These are phyloP conservation scores for Orchesella cincta DNA, from an alignment of 1,140 invertebrate species.

Conservation along the genomic window DNA sequence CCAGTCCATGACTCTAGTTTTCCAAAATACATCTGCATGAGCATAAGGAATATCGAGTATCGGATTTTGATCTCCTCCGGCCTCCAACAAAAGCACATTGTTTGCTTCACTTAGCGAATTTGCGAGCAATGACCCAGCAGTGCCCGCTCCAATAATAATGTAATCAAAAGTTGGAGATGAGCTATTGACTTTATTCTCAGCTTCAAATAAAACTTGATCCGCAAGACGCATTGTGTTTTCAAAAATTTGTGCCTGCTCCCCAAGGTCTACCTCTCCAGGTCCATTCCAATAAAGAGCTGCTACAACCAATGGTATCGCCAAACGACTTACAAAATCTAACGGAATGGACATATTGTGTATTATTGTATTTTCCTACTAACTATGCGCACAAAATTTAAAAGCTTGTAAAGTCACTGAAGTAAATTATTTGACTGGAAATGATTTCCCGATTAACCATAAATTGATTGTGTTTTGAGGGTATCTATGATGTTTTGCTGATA, in stretches of 20 bases:
- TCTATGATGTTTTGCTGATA: no score
- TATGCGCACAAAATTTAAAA: no score
- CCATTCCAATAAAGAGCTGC: neutral
- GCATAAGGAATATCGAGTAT: slow-evolving; percentile 48
- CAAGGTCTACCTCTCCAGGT: neutral
- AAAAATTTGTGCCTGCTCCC: neutral
- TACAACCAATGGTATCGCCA: neutral
- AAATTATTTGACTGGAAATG: no score
- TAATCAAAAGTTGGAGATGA: slow-evolving; percentile 18
- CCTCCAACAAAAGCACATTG: slow-evolving; percentile 59
- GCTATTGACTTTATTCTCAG: neutral
- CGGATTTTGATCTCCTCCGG: slow-evolving; percentile 57
- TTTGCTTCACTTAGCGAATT: slow-evolving; percentile 55
- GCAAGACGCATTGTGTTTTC: neutral
- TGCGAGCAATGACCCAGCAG: slow-evolving; percentile 60
- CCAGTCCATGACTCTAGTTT: neutral
- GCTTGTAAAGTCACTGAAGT: no score
- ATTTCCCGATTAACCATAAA: no score
- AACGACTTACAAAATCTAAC: neutral
- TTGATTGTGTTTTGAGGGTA: no score
- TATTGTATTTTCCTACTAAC: neutral
- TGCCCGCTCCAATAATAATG: slow-evolving; percentile 60
- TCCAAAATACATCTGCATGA: neutral
- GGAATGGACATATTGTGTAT: neutral
- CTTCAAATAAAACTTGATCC: slow-evolving; percentile 18